A percentile compares a stretch with the other conserved stretches of the same genome.
phyloP scores from a whole-genome alignment of 1,140 invertebrate species.

The Oscheius sp. region DNA sequence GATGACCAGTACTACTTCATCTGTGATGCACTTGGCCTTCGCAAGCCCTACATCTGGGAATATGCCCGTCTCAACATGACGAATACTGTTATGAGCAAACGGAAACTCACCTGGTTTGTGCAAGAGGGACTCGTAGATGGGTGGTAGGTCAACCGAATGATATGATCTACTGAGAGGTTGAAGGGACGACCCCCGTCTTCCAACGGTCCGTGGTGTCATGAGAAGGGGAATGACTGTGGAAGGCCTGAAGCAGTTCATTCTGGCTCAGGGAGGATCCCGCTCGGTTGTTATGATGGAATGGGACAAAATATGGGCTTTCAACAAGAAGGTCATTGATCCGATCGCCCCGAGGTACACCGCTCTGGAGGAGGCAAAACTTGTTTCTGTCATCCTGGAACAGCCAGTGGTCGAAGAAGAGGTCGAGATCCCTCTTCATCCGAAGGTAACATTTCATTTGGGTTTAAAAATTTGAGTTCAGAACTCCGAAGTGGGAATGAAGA shows the following conservation, averaged over 20 bases:
- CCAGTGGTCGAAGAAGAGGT: not conserved
- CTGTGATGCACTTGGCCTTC: slow-evolving; percentile 73
- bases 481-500: slow-evolving; percentile 77
- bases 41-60: slow-evolving; percentile 90
- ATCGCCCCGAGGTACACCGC: slow-evolving; percentile 72
- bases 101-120: slow-evolving; percentile 96
- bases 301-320: slow-evolving; percentile 99
- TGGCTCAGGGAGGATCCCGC: slow-evolving; percentile 88
- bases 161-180: slow-evolving; percentile 25
- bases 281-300: slow-evolving; percentile 99
- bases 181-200: slow-evolving; percentile 95
- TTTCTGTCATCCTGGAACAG: not conserved
- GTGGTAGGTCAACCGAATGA: slow-evolving; percentile 70
- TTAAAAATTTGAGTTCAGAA: slow-evolving; percentile 65
- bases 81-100: slow-evolving; percentile 92
- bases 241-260: slow-evolving; percentile 92
- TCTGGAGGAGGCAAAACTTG: not conserved
- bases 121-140: slow-evolving; percentile 86
- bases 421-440: not conserved
- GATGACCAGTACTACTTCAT: slow-evolving; percentile 95
- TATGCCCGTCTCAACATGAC: slow-evolving; percentile 92
- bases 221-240: slow-evolving; percentile 94
- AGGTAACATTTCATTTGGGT: no score
- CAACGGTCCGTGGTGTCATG: slow-evolving; percentile 91
- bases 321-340: slow-evolving; percentile 94